Percentiles rank a stretch among this genome's conserved stretches.
Evolutionary conservation across 2,113 vertebrate genomes (phyloP).

Genomic region (Odontesthes bonariensis): DNA sequence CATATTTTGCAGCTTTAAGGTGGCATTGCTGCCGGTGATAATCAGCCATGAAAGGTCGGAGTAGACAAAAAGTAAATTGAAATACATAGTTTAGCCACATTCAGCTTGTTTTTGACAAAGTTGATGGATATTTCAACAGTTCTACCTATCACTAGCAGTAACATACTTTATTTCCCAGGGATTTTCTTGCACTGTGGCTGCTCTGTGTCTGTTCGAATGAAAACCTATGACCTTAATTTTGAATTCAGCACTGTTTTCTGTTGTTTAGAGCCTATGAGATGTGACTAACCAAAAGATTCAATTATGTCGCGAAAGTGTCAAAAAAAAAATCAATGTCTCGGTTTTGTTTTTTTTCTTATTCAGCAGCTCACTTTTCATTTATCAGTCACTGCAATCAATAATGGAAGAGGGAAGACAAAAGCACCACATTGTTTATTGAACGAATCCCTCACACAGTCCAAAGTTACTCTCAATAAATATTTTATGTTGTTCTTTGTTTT

Average conservation of each 20-base stretch:
- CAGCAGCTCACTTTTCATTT: slow-evolving; percentile 35
- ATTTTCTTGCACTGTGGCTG: not conserved
- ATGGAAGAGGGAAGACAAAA: slow-evolving; percentile 44
- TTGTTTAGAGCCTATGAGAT: slow-evolving; percentile 15
- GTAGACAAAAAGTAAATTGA: not conserved
- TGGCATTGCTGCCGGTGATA: not conserved
- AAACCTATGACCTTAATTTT: slow-evolving; percentile 36
- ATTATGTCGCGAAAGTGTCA: slow-evolving; percentile 37
- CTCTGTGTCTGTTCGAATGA: not conserved
- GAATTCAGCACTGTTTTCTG: slow-evolving; percentile 39
- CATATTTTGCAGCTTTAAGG: not conserved
- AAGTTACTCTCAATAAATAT: not conserved
- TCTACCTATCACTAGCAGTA: not conserved
- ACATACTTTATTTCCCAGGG: not conserved
- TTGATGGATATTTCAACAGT: too few species aligned
- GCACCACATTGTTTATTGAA: slow-evolving; percentile 23
- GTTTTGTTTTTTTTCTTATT: slow-evolving; percentile 22
- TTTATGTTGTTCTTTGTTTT: too few species aligned
- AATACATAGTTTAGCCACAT: not conserved
- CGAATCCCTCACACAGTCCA: slow-evolving; percentile 10
- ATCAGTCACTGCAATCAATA: slow-evolving; percentile 50
- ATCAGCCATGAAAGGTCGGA: not conserved
- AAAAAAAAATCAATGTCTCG: slow-evolving; percentile 46
- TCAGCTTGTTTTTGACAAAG: not conserved
- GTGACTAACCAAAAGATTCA: slow-evolving; percentile 38